Base-by-base conservation (phyloP, 1,140 invertebrate species). In the Linepithema humile region DNA sequence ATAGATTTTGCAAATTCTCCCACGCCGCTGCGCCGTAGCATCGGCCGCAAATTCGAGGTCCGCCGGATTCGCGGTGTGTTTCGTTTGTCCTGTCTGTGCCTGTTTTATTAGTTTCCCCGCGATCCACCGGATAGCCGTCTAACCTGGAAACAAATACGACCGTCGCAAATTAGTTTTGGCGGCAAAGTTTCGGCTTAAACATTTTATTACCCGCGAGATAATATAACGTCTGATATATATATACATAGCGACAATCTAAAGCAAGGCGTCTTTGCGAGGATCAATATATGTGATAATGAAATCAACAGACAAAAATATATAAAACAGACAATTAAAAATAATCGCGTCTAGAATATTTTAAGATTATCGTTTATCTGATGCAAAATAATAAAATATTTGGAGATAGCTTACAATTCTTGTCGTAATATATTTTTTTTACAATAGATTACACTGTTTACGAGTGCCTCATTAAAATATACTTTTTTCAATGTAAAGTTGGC, bases 1-100 rank as follows among this genome's bases (percentile, higher is more conserved):
- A 88, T 83, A 90, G 87, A 82, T 88, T 62, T 84, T 74, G 73
- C 60, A 82, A 72, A 77, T 87, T 86, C 82, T 75, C 72, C 70
- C 67, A 72, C 59, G 64, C 64, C 40, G 26, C 40, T n/a, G 20
- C 29, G 55, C 57, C 60, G 20, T 53, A 48, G 45, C 60, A 59
- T 50, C 12, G 55, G 9, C 84, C 69, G 59, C 80, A 80, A 55
- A 67, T 84, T 53, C 84, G 35, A 43, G 67, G 57, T 67, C 70
- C 29, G 32, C 35, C 60, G 45, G 20, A 74, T 82, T 84, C 83
- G 53, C 50, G 50, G 45, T 77, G 29, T 82, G 55, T 85, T 65
- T 85, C 65, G 62, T 80, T 78, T 70, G 62, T 80, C 75, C 64
- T 40, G 65, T 80, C 75, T 70, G 50, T 23, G 23, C n/a, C 64